These are phyloP conservation scores for Halichoerus grypus DNA, from an alignment of 2,113 vertebrate species.

Conservation along the genomic window DNA sequence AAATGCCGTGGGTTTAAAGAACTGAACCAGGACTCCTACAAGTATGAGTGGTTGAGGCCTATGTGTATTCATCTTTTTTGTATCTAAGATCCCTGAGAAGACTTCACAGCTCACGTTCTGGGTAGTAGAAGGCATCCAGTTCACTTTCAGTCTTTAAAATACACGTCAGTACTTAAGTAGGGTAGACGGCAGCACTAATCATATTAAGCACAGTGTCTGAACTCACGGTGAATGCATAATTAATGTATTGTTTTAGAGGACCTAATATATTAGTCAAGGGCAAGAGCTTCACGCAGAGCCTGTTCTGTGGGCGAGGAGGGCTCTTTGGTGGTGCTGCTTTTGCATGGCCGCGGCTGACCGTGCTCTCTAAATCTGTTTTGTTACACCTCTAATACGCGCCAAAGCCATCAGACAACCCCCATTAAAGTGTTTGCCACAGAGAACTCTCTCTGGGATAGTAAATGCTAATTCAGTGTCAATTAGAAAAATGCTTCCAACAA, in stretches of 20 bases:
- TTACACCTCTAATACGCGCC: slow-evolving; percentile 83
- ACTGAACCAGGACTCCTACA: slow-evolving; percentile 35
- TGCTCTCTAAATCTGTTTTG: slow-evolving; percentile 84
- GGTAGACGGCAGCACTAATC: slow-evolving; percentile 89
- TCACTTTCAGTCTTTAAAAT: slow-evolving; percentile 73
- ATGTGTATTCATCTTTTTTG: slow-evolving; percentile 59
- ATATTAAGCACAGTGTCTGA: slow-evolving; percentile 83
- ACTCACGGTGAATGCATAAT: slow-evolving; percentile 83
- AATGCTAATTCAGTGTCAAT: slow-evolving; percentile 85
- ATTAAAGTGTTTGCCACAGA: slow-evolving; percentile 71
- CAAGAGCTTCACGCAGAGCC: slow-evolving; percentile 63
- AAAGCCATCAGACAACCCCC: slow-evolving; percentile 78
- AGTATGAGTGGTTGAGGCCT: not conserved
- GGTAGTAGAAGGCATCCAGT: slow-evolving; percentile 77
- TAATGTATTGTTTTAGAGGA: slow-evolving; percentile 83
- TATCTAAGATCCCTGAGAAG: slow-evolving; percentile 70
- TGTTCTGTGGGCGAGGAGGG: slow-evolving; percentile 23
- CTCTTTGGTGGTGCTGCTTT: not conserved
- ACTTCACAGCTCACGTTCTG: slow-evolving; percentile 84
- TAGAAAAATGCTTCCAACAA: slow-evolving; percentile 80
- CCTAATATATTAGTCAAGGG: slow-evolving; percentile 74
- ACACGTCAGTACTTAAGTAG: slow-evolving; percentile 78
- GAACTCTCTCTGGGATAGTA: slow-evolving; percentile 76
- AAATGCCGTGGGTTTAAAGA: slow-evolving; percentile 16
- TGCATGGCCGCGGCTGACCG: not conserved